Base-by-base conservation (phyloP, 2,888 invertebrate species). In the Trypoxylon attenuatum region DNA sequence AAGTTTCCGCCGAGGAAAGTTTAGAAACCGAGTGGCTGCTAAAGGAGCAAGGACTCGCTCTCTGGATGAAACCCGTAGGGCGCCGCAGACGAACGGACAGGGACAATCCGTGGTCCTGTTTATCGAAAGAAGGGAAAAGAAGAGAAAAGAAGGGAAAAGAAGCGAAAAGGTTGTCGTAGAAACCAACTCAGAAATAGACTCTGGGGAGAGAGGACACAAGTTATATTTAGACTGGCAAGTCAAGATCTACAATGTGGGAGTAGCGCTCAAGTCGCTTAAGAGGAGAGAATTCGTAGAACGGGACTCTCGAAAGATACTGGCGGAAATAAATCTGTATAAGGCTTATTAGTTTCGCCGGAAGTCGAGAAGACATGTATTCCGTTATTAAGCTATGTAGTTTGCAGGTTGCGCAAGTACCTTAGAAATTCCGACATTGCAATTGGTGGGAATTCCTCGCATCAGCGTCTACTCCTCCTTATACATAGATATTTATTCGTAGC, bases 131-230 rank as follows among this genome's bases (percentile, higher is more conserved):
- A 73, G 55, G 58, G 59, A 72, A n/a, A n/a, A n/a, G n/a, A n/a
- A n/a, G n/a, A n/a, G n/a, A n/a, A n/a, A n/a, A n/a, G n/a, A n/a
- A n/a, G n/a, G n/a, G n/a, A n/a, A n/a, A n/a, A n/a, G n/a, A n/a
- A n/a, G n/a, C n/a, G n/a, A n/a, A n/a, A 72, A 74, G 57, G 42
- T 62, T 66, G 74, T 74, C 74, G 74, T 72, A 53, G 67, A 67
- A 53, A 72, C 72, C 69, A 64, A 66, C 43, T 61, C 74, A 60
- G 58, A 63, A 75, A 75, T 75, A 74, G 72, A 74, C 33, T n/a
- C 33, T 5, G 51, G 56, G 54, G 66, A 52, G 66, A 60, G 39
- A 56, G 18, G 53, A 41, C 25, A 50, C 46, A 15, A 53, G 50
- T 67, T 75, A 75, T 70, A 75, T 75, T 75, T 75, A 74, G 74